Percentiles rank a stretch among this genome's conserved stretches.
phyloP scores from a whole-genome alignment of 2,797 vertebrate species.

The Orestias chungarensis region DNA sequence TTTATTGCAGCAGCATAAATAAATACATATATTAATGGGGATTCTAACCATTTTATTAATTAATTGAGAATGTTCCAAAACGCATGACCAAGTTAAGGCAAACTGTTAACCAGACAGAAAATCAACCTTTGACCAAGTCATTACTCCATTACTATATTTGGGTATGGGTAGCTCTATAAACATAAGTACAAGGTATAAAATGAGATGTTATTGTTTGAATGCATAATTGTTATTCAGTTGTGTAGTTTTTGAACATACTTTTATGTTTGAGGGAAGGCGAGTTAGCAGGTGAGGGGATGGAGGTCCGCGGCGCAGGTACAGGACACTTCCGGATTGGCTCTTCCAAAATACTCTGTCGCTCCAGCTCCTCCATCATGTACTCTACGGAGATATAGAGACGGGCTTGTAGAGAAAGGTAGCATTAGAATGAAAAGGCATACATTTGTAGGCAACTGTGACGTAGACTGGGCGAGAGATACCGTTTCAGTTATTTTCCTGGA shows the following conservation, averaged over 20 bases:
- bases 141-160: no score
- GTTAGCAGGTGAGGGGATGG: conserved; percentile 83
- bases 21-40: no score
- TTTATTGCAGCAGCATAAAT: no score
- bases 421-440: background rate
- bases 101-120: background rate
- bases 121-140: background rate
- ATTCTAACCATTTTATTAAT: no score
- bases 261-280: conserved; percentile 90
- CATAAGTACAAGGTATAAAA: background rate
- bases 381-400: conserved; percentile 72
- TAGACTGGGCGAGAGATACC: background rate
- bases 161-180: background rate
- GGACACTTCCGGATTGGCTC: conserved; percentile 83
- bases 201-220: background rate
- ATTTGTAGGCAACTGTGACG: background rate
- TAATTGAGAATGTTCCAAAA: background rate
- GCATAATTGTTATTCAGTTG: background rate
- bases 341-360: conserved; percentile 75
- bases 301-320: conserved; percentile 83
- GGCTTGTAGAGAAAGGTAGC: background rate
- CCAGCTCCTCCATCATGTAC: conserved; percentile 86
- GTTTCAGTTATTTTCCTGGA: conserved; percentile 41
- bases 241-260: conserved; percentile 80
- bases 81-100: background rate